Evolutionary conservation across 2,113 vertebrate species (phyloP).

Genomic region (Motacilla tschutschensis): DNA sequence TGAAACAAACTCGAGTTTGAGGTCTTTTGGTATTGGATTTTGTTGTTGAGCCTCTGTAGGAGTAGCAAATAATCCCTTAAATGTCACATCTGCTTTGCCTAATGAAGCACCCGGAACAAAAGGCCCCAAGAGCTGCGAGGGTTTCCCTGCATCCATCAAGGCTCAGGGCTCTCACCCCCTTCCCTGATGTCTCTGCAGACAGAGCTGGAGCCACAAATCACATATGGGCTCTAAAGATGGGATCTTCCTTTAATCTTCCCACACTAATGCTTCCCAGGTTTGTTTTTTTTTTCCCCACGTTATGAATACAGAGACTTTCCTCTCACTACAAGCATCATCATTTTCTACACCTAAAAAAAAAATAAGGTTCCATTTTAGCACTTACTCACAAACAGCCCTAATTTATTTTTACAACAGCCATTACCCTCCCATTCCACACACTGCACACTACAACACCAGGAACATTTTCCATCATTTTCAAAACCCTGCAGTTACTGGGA

Average conservation of each 20-base stretch:
- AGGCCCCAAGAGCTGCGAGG: not conserved
- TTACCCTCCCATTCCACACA: not conserved
- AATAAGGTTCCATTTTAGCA: not conserved
- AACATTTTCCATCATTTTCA: not conserved
- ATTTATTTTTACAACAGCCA: not conserved
- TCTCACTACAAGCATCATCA: not conserved
- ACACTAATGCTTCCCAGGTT: not conserved
- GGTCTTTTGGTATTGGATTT: not conserved
- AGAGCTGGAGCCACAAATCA: not conserved
- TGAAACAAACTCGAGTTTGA: not conserved
- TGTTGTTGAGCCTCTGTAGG: not conserved
- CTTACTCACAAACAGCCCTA: not conserved
- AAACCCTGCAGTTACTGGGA: not conserved
- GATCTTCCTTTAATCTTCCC: slow-evolving; percentile 9
- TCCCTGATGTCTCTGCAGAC: not conserved
- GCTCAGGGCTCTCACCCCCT: not conserved
- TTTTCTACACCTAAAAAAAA: not conserved
- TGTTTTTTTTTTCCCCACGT: not conserved
- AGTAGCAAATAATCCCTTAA: not conserved
- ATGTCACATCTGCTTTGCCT: not conserved
- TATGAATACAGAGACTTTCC: not conserved
- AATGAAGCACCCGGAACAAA: not conserved
- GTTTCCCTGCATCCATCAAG: not conserved
- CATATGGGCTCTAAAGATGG: not conserved
- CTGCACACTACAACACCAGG: not conserved